A percentile compares a stretch with the other conserved stretches of the same genome.
Evolutionary conservation across 2,797 vertebrate genomes (phyloP).

Genomic region (Anabacerthia variegaticeps): DNA sequence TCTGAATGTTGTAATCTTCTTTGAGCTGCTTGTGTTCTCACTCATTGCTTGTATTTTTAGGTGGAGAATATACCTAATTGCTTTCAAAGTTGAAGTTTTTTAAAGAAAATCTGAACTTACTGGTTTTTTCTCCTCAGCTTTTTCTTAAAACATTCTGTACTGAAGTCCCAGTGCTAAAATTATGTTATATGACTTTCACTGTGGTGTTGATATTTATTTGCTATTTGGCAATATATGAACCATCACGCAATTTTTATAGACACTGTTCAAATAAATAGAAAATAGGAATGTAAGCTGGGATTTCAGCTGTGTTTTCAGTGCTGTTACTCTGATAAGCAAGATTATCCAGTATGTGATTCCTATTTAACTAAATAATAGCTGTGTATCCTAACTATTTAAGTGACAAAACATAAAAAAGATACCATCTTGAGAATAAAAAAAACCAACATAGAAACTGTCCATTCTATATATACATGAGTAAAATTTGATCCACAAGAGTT

Average conservation of each 20-base stretch:
- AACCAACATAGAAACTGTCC: background rate
- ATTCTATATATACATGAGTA: background rate
- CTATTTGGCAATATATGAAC: background rate
- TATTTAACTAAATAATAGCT: background rate
- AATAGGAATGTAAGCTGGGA: background rate
- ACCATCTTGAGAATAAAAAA: background rate
- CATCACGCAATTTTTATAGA: background rate
- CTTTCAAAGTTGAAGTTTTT: background rate
- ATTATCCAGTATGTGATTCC: background rate
- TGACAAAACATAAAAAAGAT: background rate
- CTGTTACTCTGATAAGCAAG: background rate
- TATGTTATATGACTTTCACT: background rate
- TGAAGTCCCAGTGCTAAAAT: background rate
- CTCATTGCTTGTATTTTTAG: background rate
- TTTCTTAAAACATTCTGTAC: background rate
- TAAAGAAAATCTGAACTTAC: background rate
- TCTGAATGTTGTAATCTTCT: background rate
- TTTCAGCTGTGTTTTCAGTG: background rate
- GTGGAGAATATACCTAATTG: background rate
- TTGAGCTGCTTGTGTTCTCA: background rate
- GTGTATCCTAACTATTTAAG: background rate
- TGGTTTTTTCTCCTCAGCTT: background rate
- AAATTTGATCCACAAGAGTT: background rate
- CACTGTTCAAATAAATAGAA: background rate
- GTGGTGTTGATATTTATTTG: background rate